Evolutionary conservation across 2,888 invertebrate species (phyloP).

Genomic region (Sinhomidia bicolor): DNA sequence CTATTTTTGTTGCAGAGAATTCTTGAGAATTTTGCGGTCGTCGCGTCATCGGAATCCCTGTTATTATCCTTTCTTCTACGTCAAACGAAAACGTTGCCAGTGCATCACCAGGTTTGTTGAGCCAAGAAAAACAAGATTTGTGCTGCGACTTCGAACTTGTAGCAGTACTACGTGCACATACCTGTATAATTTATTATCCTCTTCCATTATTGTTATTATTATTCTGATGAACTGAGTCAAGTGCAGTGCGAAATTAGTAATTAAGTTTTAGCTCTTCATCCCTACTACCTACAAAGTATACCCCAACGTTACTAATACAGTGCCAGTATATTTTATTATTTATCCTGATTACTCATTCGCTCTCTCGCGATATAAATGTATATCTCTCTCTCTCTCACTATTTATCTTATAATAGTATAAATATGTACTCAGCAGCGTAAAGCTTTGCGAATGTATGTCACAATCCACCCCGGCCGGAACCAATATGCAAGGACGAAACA

Average conservation of each 20-base stretch:
- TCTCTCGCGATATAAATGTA: no score
- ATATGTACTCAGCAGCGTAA: neutral
- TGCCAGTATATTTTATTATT: slow-evolving; percentile 52
- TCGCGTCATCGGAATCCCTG: slow-evolving; percentile 23
- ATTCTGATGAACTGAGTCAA: slow-evolving; percentile 30
- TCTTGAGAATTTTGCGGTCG: slow-evolving; percentile 26
- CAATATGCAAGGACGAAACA: slow-evolving; percentile 65
- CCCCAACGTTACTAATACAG: slow-evolving; percentile 44
- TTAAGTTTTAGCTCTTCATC: slow-evolving; percentile 31
- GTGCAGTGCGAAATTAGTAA: slow-evolving; percentile 29
- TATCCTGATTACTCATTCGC: slow-evolving; percentile 16
- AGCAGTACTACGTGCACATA: neutral
- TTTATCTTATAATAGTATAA: no score
- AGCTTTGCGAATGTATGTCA: neutral
- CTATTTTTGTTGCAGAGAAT: slow-evolving; percentile 51
- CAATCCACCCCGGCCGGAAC: slow-evolving; percentile 62
- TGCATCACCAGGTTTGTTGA: neutral
- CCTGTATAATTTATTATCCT: neutral
- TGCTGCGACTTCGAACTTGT: no score
- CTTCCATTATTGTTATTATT: neutral
- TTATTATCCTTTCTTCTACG: slow-evolving; percentile 3
- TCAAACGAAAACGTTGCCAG: neutral
- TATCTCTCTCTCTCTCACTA: no score
- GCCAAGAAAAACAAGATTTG: slow-evolving; percentile 10
- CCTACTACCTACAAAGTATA: slow-evolving; percentile 7